Percentiles rank a stretch among this genome's conserved stretches.
Conservation (phyloP, 1,140 invertebrate species). For the Drosophila eugracilis region DNA sequence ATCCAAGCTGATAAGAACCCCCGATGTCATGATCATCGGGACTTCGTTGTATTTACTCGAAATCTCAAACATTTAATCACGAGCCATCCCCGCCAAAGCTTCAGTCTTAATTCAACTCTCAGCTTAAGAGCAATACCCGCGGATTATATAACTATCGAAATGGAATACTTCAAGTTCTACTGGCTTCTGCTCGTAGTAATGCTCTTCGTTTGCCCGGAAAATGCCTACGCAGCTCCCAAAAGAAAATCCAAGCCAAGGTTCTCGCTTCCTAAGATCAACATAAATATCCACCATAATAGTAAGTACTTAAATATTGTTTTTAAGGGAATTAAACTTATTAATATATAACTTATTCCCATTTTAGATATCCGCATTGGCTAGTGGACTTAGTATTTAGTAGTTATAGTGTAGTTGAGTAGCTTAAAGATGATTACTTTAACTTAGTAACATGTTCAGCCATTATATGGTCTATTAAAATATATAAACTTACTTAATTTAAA, state of each 20-base stretch:
- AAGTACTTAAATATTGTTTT: constrained; percentile 11
- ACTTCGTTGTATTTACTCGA: not conserved
- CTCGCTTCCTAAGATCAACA: constrained; percentile 25
- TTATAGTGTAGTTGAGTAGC: not conserved
- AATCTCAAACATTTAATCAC: constrained; percentile 34
- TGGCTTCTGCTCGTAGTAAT: constrained; percentile 41
- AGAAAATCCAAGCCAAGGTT: constrained; percentile 27
- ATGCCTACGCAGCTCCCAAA: constrained; percentile 45
- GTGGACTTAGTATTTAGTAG: not conserved
- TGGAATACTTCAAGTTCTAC: constrained; percentile 59
- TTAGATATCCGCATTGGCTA: constrained; percentile 65
- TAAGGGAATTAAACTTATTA: not conserved
- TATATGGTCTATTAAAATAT: not conserved
- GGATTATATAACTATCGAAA: constrained; percentile 6
- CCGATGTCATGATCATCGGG: constrained; percentile 14
- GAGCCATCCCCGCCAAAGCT: not conserved
- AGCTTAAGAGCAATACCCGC: not conserved
- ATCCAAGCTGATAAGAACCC: constrained; percentile 40
- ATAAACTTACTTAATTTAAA: not conserved
- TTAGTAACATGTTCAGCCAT: not conserved
- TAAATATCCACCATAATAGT: constrained; percentile 75
- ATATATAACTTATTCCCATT: constrained; percentile 9
- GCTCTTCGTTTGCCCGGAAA: constrained; percentile 23
- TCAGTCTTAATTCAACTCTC: constrained; percentile 17
- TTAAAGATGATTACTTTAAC: not conserved